Base-by-base conservation (phyloP, 2,113 vertebrate genomes). In the Nannobrachium achirus region DNA sequence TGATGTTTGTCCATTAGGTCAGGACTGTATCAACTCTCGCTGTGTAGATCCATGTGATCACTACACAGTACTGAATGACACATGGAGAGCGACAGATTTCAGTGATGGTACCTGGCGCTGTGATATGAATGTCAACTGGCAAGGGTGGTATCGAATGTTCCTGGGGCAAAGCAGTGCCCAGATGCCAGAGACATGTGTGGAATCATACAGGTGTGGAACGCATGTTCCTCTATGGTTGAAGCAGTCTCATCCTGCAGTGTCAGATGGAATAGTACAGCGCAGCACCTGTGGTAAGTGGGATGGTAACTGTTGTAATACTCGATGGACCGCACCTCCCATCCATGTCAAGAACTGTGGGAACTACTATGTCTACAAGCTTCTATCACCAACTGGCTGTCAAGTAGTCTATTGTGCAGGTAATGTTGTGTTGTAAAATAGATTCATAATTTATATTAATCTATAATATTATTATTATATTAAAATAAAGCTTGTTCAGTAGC, bases 331-430 rank as follows among this genome's bases (percentile, higher is more conserved):
- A 18, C 4, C 46, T 16, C 18, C 0, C 16, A 88, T 89, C 41
- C 63, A 82, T 8, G 74, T 89, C 7, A 91, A 89, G 52, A 75
- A 48, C 42, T 91, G 88, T 72, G 65, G 64, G 63, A 40, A 66
- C 53, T 88, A 56, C 51, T 87, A 84, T 1, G 73, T 90, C 56
- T 89, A 89, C 69, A 89, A 85, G 72, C 73, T 88, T 53, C 18
- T 48, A 10, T 5, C 0, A 3, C 69, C 83, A n/a, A 0, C 0
- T 0, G 0, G 0, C 4, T 89, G 81, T 33, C 0, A 0, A 0
- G 1, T 58, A 8, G 87, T 72, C 46, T 89, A 88, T 74, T 90
- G 88, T 69, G 50, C 84, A 85, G 86, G 83, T 88, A 86, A 9
- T 25, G 7, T 20, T 1, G 25, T 33, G n/a, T n/a, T n/a, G n/a